These are phyloP conservation scores for Siphonodentalium dalli DNA, from an alignment of 2,888 invertebrate species.

Conservation along the genomic window DNA sequence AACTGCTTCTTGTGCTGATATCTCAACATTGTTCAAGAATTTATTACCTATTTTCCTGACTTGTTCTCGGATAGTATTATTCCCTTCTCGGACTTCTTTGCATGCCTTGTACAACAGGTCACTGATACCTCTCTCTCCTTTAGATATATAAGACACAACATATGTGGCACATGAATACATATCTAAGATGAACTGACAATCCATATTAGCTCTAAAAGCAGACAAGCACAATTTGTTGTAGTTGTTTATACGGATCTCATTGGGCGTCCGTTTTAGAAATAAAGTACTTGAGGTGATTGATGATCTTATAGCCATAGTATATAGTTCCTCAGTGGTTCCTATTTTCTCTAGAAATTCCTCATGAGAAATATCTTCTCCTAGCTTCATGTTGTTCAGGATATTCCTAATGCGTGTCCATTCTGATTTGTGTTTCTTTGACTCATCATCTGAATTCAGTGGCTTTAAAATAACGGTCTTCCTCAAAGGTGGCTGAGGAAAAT, in stretches of 20 bases:
- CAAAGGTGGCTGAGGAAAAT: slow-evolving; percentile 14
- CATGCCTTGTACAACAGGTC: slow-evolving; percentile 18
- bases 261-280: slow-evolving; percentile 8
- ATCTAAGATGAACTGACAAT: slow-evolving; percentile 16
- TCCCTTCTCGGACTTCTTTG: slow-evolving; percentile 20
- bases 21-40: slow-evolving; percentile 36
- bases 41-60: slow-evolving; percentile 28
- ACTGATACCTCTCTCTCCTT: slow-evolving; percentile 28
- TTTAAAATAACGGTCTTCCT: slow-evolving; percentile 8
- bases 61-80: slow-evolving; percentile 13
- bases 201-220: slow-evolving; percentile 15
- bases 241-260: slow-evolving; percentile 18
- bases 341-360: too few species aligned
- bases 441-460: slow-evolving; percentile 11
- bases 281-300: slow-evolving; percentile 17
- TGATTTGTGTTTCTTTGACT: too few species aligned
- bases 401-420: too few species aligned
- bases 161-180: slow-evolving; percentile 24
- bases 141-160: slow-evolving; percentile 25
- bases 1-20: slow-evolving; percentile 43
- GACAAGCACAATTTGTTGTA: slow-evolving; percentile 16
- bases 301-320: neutral
- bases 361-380: too few species aligned
- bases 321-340: too few species aligned
- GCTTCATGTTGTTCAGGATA: too few species aligned